Conservation (phyloP, 2,113 vertebrate species). For the Mixornis gularis region DNA sequence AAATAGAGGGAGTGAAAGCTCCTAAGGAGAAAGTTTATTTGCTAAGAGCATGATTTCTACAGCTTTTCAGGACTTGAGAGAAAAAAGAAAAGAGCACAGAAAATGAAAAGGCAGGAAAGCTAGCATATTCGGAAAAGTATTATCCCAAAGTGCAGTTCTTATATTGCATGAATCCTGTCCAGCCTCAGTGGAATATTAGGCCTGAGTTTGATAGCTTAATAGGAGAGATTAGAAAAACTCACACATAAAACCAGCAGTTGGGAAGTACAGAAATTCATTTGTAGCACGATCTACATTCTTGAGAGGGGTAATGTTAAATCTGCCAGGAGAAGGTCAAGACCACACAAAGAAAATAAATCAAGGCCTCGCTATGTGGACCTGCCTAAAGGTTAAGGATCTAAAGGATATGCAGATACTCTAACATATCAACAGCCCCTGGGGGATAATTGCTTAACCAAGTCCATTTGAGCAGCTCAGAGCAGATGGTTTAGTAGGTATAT, state of each 20-base stretch:
- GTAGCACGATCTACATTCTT: conserved; percentile 50
- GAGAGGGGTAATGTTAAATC: conserved; percentile 39
- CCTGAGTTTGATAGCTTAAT: conserved; percentile 66
- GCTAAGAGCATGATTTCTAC: not conserved
- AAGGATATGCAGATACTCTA: conserved; percentile 63
- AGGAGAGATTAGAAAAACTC: conserved; percentile 57
- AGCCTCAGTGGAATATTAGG: conserved; percentile 54
- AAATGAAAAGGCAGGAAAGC: not conserved
- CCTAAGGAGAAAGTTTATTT: not conserved
- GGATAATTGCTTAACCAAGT: conserved; percentile 52
- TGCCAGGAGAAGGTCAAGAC: conserved; percentile 72
- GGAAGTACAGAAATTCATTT: conserved; percentile 33
- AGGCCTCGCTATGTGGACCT: conserved; percentile 45
- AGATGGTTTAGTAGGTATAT: conserved; percentile 34
- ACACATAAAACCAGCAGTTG: conserved; percentile 12
- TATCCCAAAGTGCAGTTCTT: conserved; percentile 52
- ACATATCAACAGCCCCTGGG: conserved; percentile 40
- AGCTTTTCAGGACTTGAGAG: not conserved
- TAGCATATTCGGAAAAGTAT: conserved; percentile 48
- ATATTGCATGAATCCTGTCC: not conserved
- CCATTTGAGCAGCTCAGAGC: conserved; percentile 4
- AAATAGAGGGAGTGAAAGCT: not conserved
- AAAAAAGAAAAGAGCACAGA: not conserved
- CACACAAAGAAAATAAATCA: conserved; percentile 73
- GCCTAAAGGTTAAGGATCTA: conserved; percentile 73